A percentile compares a stretch with the other conserved stretches of the same genome.
Evolutionary conservation across 92 coral and sea anemone genomes (phyloP).

Genomic region (Umimayanthus kanabou): DNA sequence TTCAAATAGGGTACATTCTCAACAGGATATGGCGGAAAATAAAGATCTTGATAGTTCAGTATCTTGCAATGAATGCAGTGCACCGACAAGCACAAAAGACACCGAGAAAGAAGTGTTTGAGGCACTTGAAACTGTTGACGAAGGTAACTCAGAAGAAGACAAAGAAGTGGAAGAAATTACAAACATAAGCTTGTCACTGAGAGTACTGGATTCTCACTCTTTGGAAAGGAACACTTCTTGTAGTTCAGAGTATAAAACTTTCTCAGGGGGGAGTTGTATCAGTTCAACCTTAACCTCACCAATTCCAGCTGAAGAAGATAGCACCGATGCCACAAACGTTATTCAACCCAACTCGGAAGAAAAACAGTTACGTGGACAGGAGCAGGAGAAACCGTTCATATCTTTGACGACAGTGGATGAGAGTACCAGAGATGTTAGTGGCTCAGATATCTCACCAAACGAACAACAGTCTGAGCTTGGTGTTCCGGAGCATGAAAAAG

Average conservation of each 20-base stretch:
- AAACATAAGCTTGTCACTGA: not conserved
- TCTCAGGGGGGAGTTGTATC: not conserved
- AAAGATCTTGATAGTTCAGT: not conserved
- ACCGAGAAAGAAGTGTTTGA: not conserved
- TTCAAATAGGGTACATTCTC: not conserved
- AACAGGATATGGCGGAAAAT: not conserved
- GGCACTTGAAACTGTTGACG: slow-evolving; percentile 1
- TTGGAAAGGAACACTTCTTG: not conserved
- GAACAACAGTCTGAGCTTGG: not conserved
- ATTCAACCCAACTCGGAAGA: not conserved
- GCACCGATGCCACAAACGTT: not conserved
- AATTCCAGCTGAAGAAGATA: not conserved
- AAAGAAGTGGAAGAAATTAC: slow-evolving; percentile 16
- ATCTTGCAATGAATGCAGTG: not conserved
- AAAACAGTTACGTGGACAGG: not conserved
- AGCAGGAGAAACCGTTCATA: not conserved
- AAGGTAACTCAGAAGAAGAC: not conserved
- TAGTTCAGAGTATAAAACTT: not conserved
- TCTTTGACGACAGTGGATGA: not conserved
- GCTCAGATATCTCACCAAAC: not conserved
- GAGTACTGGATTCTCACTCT: not conserved
- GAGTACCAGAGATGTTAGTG: not conserved
- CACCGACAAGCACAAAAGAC: not conserved
- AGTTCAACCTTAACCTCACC: not conserved
- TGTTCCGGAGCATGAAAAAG: slow-evolving; percentile 11